Conservation (phyloP, 2,797 vertebrate genomes). For the Cossypha dichroa region DNA sequence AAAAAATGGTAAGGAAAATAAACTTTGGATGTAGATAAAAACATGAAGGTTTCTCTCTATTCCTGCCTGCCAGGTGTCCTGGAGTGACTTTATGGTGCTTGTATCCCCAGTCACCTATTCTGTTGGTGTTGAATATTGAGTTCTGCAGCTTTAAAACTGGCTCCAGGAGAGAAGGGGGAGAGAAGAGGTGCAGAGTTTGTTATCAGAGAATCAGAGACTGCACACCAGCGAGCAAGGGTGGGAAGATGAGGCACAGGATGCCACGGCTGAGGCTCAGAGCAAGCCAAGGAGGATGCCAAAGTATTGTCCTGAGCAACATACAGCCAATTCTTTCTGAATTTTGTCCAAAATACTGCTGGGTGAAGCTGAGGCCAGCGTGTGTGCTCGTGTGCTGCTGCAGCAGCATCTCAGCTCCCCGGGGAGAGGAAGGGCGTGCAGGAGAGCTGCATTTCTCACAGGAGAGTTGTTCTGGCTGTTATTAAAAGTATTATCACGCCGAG, state of each 20-base stretch:
- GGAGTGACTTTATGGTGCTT: too few relatives aligned
- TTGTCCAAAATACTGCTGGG: neutral
- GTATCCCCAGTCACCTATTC: too few relatives aligned
- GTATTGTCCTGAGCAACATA: neutral
- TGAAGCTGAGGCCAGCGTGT: neutral
- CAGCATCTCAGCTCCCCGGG: neutral
- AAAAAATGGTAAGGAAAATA: neutral
- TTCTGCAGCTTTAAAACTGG: too few relatives aligned
- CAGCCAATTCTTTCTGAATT: neutral
- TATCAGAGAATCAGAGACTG: too few relatives aligned
- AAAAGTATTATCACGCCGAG: neutral
- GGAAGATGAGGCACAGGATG: neutral
- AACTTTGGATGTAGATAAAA: neutral
- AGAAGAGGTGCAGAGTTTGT: too few relatives aligned
- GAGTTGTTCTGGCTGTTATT: neutral
- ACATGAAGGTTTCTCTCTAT: neutral
- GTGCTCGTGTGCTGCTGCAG: neutral
- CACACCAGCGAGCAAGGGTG: too few relatives aligned
- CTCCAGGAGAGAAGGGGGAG: too few relatives aligned
- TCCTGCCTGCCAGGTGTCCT: neutral
- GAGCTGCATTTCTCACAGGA: rapidly evolving
- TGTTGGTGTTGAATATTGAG: too few relatives aligned
- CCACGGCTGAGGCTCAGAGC: rapidly evolving
- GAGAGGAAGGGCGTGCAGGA: neutral
- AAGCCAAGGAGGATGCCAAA: neutral